These are phyloP conservation scores for Amiota mariae DNA, from an alignment of 2,888 invertebrate genomes.

Conservation along the genomic window DNA sequence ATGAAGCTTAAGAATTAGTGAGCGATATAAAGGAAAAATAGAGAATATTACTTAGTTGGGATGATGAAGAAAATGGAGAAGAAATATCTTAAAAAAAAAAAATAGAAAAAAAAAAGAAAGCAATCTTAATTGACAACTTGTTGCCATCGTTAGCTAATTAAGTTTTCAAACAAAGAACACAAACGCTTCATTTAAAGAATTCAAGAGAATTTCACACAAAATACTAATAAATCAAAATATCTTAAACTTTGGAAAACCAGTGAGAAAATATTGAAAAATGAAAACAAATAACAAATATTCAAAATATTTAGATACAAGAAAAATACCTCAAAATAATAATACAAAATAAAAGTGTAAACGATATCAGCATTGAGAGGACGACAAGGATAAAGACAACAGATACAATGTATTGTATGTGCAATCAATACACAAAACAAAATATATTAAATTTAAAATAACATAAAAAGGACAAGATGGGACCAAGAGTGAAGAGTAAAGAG, in stretches of 20 bases:
- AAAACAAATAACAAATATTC: not conserved
- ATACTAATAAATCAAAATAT: too few species aligned
- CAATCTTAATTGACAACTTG: not conserved
- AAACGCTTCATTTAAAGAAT: too few species aligned
- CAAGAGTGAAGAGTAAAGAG: too few species aligned
- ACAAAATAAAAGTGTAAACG: not conserved
- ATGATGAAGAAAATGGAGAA: not conserved
- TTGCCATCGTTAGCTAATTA: not conserved
- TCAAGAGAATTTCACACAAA: too few species aligned
- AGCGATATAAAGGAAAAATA: not conserved
- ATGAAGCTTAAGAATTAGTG: not conserved
- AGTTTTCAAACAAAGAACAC: too few species aligned
- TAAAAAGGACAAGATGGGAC: slow-evolving; percentile 32
- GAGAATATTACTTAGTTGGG: too few species aligned
- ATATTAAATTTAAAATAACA: slow-evolving; percentile 31
- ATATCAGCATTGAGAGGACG: not conserved
- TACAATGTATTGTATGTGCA: not conserved
- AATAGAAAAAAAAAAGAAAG: too few species aligned
- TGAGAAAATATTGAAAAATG: not conserved
- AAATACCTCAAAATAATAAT: not conserved
- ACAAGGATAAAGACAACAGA: not conserved
- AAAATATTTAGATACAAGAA: not conserved
- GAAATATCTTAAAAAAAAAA: not conserved
- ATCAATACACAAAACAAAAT: slow-evolving; percentile 32
- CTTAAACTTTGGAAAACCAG: too few species aligned